Evolutionary conservation across 2,113 vertebrate genomes (phyloP), one percentile per base, ranked within the genome.

Genomic region (Caretta caretta): DNA sequence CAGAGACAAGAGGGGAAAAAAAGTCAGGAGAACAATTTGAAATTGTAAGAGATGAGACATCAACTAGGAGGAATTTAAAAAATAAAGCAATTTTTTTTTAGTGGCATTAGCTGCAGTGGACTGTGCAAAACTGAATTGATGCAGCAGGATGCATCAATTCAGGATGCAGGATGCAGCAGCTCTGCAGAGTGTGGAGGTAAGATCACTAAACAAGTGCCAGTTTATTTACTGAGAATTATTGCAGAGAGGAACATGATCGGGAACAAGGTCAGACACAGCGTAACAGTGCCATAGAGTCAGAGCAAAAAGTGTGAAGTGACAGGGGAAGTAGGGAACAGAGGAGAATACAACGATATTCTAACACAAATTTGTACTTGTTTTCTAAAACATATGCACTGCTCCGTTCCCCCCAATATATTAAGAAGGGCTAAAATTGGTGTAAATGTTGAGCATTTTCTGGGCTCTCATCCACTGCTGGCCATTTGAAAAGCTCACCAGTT

Each of bases 161-260:
- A 42, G 38, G 38, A 42, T 42, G 38, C 20, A 91, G 78, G 84
- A 79, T 8, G 10, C 31, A 86, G 57, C 80, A 56, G 3, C 62
- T 83, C 53, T 83, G 29, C 14, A 94, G 85, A 17, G 20, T 84
- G 12, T 22, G 46, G 19, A 80, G 53, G 13, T 54, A 57, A 95
- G 56, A 93, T 92, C 78, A 88, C 65, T 20, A 87, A 85, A 93
- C 85, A 1, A 9, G 22, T 91, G 31, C 3, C 38, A 69, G 62
- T 53, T 86, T 94, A 59, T 86, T 93, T 96, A 83, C 50, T 50
- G 53, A 88, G 92, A 97, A 93, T 72, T 69, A 93, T 29, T 1
- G 8, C 59, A 59, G 6, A 62, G 51, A 93, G 90, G 93, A 88
- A 94, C 90, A 16, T 35, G 62, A 80, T 10, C 38, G 90, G 9